Percentiles rank a stretch among this genome's conserved stretches.
These are phyloP conservation scores for Sebastes kiyomatsui DNA, from an alignment of 2,797 vertebrate species.

Conservation along the genomic window DNA sequence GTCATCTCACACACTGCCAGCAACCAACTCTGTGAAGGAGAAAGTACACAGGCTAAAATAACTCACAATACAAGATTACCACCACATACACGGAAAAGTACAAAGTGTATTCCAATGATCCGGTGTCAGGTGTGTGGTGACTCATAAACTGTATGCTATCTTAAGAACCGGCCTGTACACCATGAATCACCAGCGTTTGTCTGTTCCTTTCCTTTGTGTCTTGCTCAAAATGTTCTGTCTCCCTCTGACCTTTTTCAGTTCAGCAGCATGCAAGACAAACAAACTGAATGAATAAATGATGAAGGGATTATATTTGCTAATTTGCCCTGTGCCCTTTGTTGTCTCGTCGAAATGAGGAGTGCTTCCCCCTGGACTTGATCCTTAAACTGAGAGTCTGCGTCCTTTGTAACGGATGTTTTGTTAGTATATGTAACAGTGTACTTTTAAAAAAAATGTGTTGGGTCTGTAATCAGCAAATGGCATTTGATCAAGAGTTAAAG, in stretches of 20 bases:
- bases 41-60: not conserved
- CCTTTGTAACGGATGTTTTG: not conserved
- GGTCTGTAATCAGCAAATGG: not conserved
- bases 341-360: conserved; percentile 10
- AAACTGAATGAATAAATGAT: conserved; percentile 67
- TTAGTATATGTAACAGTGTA: not conserved
- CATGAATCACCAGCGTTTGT: conserved; percentile 14
- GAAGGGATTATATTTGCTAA: conserved; percentile 66
- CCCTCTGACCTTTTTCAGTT: conserved; percentile 61
- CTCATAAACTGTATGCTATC: conserved; percentile 20
- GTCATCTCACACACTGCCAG: conserved; percentile 16
- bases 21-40: conserved; percentile 8
- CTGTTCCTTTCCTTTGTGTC: conserved; percentile 6
- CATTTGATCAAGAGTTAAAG: not conserved
- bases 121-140: conserved; percentile 9
- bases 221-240: conserved; percentile 28
- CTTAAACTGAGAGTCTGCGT: not conserved
- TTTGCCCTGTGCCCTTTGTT: conserved; percentile 55
- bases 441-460: not conserved
- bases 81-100: not conserved
- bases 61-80: not conserved
- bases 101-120: not conserved
- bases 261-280: conserved; percentile 50
- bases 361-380: conserved; percentile 11
- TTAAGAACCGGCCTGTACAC: conserved; percentile 6